Evolutionary conservation across 1,140 invertebrate genomes (phyloP).

Genomic region (Drosophila sturtevanti): DNA sequence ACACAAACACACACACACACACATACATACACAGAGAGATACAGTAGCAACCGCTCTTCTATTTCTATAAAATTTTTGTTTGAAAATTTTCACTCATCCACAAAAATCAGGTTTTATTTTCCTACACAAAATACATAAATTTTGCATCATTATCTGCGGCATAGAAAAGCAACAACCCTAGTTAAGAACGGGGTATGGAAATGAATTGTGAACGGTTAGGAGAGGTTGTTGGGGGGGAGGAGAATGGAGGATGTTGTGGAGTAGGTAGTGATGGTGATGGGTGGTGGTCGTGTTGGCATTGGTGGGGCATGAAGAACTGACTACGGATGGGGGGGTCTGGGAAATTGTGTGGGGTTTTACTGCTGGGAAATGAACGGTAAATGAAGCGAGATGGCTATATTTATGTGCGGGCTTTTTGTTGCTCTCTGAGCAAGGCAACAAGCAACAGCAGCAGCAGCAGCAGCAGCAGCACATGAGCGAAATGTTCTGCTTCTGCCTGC

Average conservation of each 20-base stretch:
- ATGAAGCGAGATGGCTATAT: constrained; percentile 70
- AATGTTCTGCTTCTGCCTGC: constrained; percentile 33
- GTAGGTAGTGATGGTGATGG: background rate
- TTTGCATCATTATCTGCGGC: constrained; percentile 74
- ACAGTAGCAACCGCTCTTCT: background rate
- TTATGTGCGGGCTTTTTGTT: constrained; percentile 35
- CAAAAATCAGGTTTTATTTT: constrained; percentile 81
- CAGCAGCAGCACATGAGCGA: no score
- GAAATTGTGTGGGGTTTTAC: constrained; percentile 6
- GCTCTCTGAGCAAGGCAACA: constrained; percentile 53
- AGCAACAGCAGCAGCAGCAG: no score
- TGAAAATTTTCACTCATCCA: constrained; percentile 61
- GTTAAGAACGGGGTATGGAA: background rate
- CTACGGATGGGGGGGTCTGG: no score
- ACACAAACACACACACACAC: background rate
- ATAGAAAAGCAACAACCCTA: constrained; percentile 30
- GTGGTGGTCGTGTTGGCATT: background rate
- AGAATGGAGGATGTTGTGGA: no score
- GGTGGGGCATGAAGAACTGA: no score
- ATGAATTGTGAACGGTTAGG: background rate
- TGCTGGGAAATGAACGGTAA: constrained; percentile 38
- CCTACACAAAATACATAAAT: constrained; percentile 82
- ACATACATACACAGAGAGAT: background rate
- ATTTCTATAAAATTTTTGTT: constrained; percentile 11
- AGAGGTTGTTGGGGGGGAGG: background rate